Conservation (phyloP, 2,113 vertebrate genomes). For the Epinephelus fuscoguttatus region DNA sequence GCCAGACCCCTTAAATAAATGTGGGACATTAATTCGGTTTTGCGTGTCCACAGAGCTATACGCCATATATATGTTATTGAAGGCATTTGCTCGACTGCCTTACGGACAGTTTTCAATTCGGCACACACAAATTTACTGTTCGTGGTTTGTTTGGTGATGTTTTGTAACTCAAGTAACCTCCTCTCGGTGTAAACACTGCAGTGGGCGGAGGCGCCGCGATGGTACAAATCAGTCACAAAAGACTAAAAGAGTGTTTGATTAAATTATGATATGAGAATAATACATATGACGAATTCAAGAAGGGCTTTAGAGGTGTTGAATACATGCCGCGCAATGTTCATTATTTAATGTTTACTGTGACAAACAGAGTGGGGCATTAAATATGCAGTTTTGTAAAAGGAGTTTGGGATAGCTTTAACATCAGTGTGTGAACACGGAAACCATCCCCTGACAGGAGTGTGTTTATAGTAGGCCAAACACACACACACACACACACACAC, state of each 20-base stretch:
- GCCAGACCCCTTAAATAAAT: background rate
- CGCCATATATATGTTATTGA: fast-evolving
- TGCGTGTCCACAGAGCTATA: fast-evolving
- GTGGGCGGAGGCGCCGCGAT: conserved; percentile 9
- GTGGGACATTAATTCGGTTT: fast-evolving
- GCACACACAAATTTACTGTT: fast-evolving
- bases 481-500: too few species aligned
- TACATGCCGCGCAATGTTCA: too few species aligned
- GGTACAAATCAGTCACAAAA: too few species aligned
- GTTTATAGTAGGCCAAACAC: too few species aligned
- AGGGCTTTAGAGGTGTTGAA: too few species aligned
- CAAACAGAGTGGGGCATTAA: too few species aligned
- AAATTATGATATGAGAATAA: background rate
- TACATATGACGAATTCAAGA: background rate
- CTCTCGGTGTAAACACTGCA: background rate
- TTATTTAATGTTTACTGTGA: too few species aligned
- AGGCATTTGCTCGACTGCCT: fast-evolving
- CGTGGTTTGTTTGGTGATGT: fast-evolving
- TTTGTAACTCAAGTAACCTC: fast-evolving
- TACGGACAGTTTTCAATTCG: background rate
- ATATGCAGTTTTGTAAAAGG: too few species aligned
- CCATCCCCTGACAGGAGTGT: too few species aligned
- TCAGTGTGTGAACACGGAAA: too few species aligned
- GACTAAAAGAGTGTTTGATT: background rate
- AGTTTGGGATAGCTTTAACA: too few species aligned